Percentiles rank a stretch among this genome's conserved stretches.
phyloP scores from a whole-genome alignment of 2,113 vertebrate species.

The Hippopotamus amphibius region DNA sequence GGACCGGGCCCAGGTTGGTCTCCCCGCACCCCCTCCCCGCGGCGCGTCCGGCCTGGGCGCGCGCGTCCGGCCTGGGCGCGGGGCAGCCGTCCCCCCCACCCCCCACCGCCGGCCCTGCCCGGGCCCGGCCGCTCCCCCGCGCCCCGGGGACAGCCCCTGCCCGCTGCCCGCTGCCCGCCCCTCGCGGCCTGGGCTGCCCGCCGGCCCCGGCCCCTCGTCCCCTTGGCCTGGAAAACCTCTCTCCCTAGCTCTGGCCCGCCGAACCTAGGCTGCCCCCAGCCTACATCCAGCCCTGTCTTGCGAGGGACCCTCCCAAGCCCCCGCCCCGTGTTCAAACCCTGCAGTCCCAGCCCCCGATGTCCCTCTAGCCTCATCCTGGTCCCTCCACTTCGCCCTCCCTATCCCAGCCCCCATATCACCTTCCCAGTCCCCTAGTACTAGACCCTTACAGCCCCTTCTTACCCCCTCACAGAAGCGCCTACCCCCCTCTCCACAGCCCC shows the following conservation, averaged over 20 bases:
- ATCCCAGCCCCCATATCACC: not conserved
- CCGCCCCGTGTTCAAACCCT: not conserved
- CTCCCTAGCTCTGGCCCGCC: not conserved
- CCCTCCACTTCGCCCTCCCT: constrained; percentile 7
- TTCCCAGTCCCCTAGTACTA: not conserved
- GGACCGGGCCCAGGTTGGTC: constrained; percentile 72
- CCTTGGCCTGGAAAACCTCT: constrained; percentile 11
- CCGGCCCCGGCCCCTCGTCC: not conserved
- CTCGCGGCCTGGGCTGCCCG: not conserved
- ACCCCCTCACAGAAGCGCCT: not conserved
- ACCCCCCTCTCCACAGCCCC: not conserved
- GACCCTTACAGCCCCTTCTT: not conserved
- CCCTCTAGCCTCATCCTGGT: not conserved
- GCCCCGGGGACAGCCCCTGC: not conserved
- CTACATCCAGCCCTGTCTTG: not conserved
- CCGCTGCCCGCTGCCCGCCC: not conserved
- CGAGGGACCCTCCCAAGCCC: not conserved
- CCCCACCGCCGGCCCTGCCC: constrained; percentile 21
- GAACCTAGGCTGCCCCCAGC: not conserved
- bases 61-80: not conserved
- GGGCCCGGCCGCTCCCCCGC: not conserved
- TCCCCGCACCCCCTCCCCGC: not conserved
- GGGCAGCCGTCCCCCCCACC: constrained; percentile 25
- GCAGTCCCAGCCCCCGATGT: not conserved
- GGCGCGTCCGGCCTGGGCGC: constrained; percentile 8